Evolutionary conservation across 2,797 vertebrate species (phyloP), one percentile per base, ranked within the genome.

Genomic region (Rhinoraja longicauda): DNA sequence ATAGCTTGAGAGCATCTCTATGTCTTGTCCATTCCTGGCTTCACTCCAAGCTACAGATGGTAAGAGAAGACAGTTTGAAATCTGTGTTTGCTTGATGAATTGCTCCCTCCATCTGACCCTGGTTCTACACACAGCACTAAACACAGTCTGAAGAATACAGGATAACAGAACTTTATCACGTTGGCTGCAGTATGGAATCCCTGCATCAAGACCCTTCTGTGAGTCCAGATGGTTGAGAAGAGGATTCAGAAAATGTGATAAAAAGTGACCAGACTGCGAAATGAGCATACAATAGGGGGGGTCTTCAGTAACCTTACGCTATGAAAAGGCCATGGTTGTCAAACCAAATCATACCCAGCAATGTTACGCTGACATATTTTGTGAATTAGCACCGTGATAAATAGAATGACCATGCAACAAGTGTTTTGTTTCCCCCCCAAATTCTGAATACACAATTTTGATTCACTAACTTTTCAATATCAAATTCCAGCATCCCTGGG

Each of bases 91-190:
- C 94, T 94, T 96, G 96, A 96, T 95, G 95, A 96, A 96, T 95
- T 93, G 94, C 94, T 95, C 94, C 94, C 95, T 96, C 94, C 94
- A 96, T 95, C 96, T 96, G 96, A 96, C 95, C 95, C 95, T 93
- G 94, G 94, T 96, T 95, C 96, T 95, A 95, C 94, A 95, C 94
- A 94, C 95, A 94, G 94, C 95, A 95, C 94, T 93, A 94, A 95
- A 95, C 93, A 93, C 95, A 95, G 95, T 94, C 95, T 94, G 94
- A 95, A 94, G 93, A 93, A 94, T 84, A 94, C 94, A 94, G 95
- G 94, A 93, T 93, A 95, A 94, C 95, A 94, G 94, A 95, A 93
- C 91, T 93, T 93, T 93, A 93, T 95, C 94, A 94, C 94, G 94
- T 94, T 93, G 93, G 94, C 94, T 93, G 62, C 0, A 93, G 93